Evolutionary conservation across 2,888 invertebrate species (phyloP), one percentile per base, ranked within the genome.

Genomic region (Melinopterus prodromus): DNA sequence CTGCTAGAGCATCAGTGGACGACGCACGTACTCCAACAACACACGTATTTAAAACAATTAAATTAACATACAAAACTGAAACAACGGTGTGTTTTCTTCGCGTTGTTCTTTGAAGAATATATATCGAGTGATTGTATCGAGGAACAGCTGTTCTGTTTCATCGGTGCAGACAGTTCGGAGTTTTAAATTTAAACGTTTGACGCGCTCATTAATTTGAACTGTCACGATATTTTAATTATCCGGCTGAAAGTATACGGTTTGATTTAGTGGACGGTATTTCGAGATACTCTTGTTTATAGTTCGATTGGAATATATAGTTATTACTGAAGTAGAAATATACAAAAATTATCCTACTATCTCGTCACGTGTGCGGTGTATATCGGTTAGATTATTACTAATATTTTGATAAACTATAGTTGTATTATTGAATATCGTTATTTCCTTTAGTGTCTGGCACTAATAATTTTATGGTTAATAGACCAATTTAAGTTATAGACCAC

Each of bases 21-120:
- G 7, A 12, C 53, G 12, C 12, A 53, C 5, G 5, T 1, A 53
- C 53, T 2, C 53, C 5, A 6, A 26, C 35, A 36, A 74, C 74
- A 6, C 36, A 74, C 35, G n/a, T 37, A 35, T 74, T 74, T 74
- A 26, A 74, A 74, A 74, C 74, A n/a, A 74, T 74, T 74, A 74
- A 74, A 74, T 74, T 74, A 74, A 26, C 74, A 74, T 74, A 74
- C 74, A 74, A 74, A 74, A 74, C 74, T 53, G 12, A 53, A 53
- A 53, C 53, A 53, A 53, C 53, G 53, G 53, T 53, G 12, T 12
- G 9, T 53, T 53, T 53, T 53, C 53, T 53, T 53, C 53, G 53
- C 53, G 53, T 53, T 53, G 53, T 53, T 12, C 53, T 2, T 12
- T 12, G 5, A 53, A 53, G 53, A 53, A 53, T 53, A 53, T 6